A percentile compares a stretch with the other conserved stretches of the same genome.
phyloP scores from a whole-genome alignment of 2,797 vertebrate species.

The Antrozous pallidus region DNA sequence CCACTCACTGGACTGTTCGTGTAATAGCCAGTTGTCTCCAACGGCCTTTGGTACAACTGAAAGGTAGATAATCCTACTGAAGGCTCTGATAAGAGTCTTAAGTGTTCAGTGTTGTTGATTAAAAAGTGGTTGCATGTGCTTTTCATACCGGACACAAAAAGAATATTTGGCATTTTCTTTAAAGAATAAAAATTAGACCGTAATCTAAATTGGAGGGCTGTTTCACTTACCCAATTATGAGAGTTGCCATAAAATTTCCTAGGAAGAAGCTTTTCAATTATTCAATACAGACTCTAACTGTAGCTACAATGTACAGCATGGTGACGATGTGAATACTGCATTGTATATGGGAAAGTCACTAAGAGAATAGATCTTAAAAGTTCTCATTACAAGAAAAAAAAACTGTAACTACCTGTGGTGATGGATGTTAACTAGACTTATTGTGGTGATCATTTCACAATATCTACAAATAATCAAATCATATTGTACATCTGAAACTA shows the following conservation, averaged over 20 bases:
- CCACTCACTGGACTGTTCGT: neutral
- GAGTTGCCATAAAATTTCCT: neutral
- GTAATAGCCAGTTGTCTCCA: neutral
- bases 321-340: neutral
- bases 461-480: neutral
- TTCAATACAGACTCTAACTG: neutral
- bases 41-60: neutral
- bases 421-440: no score
- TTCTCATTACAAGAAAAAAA: neutral
- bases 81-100: neutral
- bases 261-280: conserved; percentile 11
- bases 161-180: neutral
- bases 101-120: neutral
- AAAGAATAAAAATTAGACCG: neutral
- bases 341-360: neutral
- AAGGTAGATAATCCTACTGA: neutral
- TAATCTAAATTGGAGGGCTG: neutral
- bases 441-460: neutral
- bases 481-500: neutral
- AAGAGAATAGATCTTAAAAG: neutral
- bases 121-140: neutral
- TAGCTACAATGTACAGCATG: neutral
- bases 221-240: neutral
- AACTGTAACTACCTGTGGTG: neutral
- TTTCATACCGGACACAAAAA: neutral